Evolutionary conservation across 2,888 invertebrate genomes (phyloP).

Genomic region (Archips crataeganus): DNA sequence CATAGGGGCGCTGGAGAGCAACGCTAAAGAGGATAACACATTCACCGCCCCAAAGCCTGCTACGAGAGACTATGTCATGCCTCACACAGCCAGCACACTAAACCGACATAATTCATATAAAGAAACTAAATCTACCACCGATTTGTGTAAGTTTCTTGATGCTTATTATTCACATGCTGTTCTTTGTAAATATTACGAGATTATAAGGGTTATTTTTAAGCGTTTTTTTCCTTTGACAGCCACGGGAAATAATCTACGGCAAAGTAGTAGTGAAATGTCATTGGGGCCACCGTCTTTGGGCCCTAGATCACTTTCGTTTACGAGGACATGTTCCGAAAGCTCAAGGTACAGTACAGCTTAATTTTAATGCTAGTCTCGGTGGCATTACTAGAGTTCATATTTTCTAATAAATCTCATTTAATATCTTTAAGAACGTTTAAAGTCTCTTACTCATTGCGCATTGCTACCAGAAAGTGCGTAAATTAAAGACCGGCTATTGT

Average conservation of each 20-base stretch:
- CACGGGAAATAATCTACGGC: conserved; percentile 65
- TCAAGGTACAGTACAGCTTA: conserved; percentile 59
- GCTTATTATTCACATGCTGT: not conserved
- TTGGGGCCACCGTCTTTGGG: conserved; percentile 76
- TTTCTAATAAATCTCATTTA: not conserved
- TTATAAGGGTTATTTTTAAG: conserved; percentile 4
- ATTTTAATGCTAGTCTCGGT: not conserved
- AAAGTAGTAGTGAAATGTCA: conserved; percentile 79
- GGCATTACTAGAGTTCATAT: not conserved
- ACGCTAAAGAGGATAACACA: conserved; percentile 67
- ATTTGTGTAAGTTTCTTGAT: conserved; percentile 67
- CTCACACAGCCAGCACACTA: conserved; percentile 61
- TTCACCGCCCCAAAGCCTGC: conserved; percentile 58
- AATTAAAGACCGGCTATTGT: too few relatives aligned
- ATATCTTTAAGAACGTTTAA: too few relatives aligned
- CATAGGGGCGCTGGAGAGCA: conserved; percentile 68
- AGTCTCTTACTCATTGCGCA: too few relatives aligned
- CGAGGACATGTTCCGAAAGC: conserved; percentile 67
- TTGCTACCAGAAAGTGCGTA: too few relatives aligned
- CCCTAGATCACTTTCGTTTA: conserved; percentile 78
- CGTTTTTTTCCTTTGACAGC: conserved; percentile 56
- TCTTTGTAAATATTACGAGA: not conserved
- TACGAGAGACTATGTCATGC: conserved; percentile 64
- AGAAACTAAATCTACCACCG: conserved; percentile 74
- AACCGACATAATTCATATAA: conserved; percentile 82